Conservation (phyloP, 2,113 vertebrate species). For the Tragelaphus strepsiceros region DNA sequence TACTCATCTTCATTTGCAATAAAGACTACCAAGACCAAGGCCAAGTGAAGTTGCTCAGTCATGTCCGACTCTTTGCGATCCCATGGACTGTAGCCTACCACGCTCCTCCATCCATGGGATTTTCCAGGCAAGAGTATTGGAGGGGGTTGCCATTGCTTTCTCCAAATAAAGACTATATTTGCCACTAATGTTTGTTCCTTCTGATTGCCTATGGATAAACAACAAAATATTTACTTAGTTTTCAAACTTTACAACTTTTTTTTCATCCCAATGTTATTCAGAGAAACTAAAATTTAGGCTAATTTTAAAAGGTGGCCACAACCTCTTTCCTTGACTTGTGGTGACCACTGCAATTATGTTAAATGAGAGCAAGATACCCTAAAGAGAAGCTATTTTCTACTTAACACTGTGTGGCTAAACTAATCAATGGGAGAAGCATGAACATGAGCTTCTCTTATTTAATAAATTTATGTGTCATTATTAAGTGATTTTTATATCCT, state of each 20-base stretch:
- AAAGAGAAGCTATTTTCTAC: background rate
- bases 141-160: too few species aligned
- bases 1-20: background rate
- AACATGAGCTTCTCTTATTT: background rate
- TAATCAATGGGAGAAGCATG: background rate
- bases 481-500: background rate
- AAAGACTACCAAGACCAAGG: background rate
- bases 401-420: background rate
- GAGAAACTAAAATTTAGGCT: background rate
- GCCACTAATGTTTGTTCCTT: background rate
- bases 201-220: background rate
- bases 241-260: background rate
- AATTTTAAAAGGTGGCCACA: background rate
- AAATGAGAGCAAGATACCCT: background rate
- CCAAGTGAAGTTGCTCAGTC: too few species aligned
- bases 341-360: background rate
- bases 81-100: too few species aligned
- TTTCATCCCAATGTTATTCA: background rate
- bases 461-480: background rate
- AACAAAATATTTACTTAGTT: background rate
- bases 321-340: background rate
- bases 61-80: fast-evolving
- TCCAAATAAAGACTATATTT: background rate
- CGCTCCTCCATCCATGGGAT: fast-evolving
- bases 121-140: too few species aligned